phyloP scores from a whole-genome alignment of 2,888 invertebrate species.

The Esperia sulphurella region DNA sequence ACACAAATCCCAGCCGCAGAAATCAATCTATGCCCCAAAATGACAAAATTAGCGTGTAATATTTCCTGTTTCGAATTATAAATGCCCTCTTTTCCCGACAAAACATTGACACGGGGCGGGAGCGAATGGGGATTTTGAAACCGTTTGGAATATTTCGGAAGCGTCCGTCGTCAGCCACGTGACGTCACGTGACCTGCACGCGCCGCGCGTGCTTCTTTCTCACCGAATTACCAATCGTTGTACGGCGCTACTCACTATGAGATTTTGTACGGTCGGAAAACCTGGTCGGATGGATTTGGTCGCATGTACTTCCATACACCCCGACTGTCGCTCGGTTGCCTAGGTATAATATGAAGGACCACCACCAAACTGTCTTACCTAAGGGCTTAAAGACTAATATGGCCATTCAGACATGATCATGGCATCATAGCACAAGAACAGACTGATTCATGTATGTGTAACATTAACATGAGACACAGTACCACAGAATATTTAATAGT shows the following conservation, averaged over 20 bases:
- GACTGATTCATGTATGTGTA: too few species aligned
- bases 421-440: too few species aligned
- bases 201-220: constrained; percentile 17
- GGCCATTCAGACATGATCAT: too few species aligned
- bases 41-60: constrained; percentile 77
- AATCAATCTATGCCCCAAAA: constrained; percentile 68
- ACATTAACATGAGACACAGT: too few species aligned
- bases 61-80: constrained; percentile 72
- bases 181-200: constrained; percentile 30
- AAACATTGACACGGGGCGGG: constrained; percentile 39
- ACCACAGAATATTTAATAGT: too few species aligned
- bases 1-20: constrained; percentile 45
- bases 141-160: background rate
- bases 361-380: too few species aligned
- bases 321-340: too few species aligned
- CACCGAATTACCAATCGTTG: constrained; percentile 31
- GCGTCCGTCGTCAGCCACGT: constrained; percentile 12
- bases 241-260: constrained; percentile 1
- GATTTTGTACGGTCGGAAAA: too few species aligned
- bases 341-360: too few species aligned
- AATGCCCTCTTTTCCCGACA: constrained; percentile 55
- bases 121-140: constrained; percentile 17
- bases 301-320: too few species aligned
- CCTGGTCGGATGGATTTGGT: too few species aligned
- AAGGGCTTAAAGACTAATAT: too few species aligned